A percentile compares a stretch with the other conserved stretches of the same genome.
phyloP scores from a whole-genome alignment of 2,888 invertebrate species.

The Noctua fimbriata region DNA sequence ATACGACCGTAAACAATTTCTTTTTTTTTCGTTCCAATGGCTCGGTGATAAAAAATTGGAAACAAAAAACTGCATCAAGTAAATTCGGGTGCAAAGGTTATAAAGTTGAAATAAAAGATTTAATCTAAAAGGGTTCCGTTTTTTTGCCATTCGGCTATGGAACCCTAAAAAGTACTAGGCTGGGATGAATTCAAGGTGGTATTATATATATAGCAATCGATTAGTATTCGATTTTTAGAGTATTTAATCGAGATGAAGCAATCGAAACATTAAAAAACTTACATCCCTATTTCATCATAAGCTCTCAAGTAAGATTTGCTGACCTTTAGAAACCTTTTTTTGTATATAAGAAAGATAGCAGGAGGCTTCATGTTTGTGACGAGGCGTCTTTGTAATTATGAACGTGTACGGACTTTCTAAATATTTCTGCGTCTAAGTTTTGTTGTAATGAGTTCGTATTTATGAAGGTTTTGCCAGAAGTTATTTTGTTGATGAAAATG shows the following conservation, averaged over 20 bases:
- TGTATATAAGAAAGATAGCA: conserved; percentile 16
- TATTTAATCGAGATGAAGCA: background rate
- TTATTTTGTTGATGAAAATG: background rate
- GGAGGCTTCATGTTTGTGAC: conserved; percentile 25
- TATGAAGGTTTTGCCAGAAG: background rate
- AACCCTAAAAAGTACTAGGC: too few relatives aligned
- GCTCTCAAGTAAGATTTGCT: conserved; percentile 16
- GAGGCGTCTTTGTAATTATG: conserved; percentile 45
- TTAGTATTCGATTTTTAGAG: background rate
- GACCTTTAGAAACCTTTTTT: conserved; percentile 21
- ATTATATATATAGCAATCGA: background rate
- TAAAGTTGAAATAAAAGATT: too few relatives aligned
- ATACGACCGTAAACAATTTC: too few relatives aligned
- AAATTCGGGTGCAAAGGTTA: too few relatives aligned
- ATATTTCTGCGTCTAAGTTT: conserved; percentile 5
- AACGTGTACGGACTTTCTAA: conserved; percentile 24
- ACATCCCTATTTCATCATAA: conserved; percentile 24
- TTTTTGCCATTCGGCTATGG: too few relatives aligned
- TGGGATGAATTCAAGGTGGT: too few relatives aligned
- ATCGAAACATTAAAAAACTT: conserved; percentile 17
- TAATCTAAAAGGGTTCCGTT: too few relatives aligned
- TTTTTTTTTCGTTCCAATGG: too few relatives aligned
- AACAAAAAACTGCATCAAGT: too few relatives aligned
- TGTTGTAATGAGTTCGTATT: conserved; percentile 6
- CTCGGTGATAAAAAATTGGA: too few relatives aligned